These are phyloP conservation scores for Elysia chlorotica DNA, from an alignment of 1,140 invertebrate genomes.

Conservation along the genomic window DNA sequence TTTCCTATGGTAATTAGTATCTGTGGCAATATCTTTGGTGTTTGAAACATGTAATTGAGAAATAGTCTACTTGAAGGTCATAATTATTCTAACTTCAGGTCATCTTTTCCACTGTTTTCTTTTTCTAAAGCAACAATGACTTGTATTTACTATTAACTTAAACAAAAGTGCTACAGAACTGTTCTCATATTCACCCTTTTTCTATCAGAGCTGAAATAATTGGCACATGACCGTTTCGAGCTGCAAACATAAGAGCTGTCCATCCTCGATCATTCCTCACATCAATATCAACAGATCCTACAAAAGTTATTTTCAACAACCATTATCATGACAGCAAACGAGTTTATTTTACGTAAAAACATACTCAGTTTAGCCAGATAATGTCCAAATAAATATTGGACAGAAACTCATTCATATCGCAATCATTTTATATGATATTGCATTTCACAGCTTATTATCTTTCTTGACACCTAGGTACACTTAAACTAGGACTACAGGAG, in stretches of 20 bases:
- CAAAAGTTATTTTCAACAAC: conserved; percentile 3
- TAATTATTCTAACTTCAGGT: too few relatives aligned
- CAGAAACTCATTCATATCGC: background rate
- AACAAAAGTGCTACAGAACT: too few relatives aligned
- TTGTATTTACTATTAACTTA: too few relatives aligned
- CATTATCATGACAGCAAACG: background rate
- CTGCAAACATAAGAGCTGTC: conserved; percentile 60
- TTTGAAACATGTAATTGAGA: too few relatives aligned
- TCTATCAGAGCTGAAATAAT: conserved; percentile 45
- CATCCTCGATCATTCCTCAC: conserved; percentile 54
- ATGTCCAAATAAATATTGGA: background rate
- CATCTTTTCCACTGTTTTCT: too few relatives aligned
- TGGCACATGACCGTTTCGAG: conserved; percentile 49
- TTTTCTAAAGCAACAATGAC: too few relatives aligned
- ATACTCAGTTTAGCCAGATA: background rate
- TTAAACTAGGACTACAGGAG: background rate
- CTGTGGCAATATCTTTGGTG: too few relatives aligned
- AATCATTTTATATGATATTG: background rate
- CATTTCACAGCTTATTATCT: background rate
- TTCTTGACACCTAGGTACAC: background rate
- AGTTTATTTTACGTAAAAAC: background rate
- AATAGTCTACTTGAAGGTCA: too few relatives aligned
- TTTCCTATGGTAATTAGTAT: too few relatives aligned
- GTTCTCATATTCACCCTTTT: conserved; percentile 52
- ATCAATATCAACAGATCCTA: conserved; percentile 42